Conservation (phyloP, 2,113 vertebrate species). For the Gobius niger region DNA sequence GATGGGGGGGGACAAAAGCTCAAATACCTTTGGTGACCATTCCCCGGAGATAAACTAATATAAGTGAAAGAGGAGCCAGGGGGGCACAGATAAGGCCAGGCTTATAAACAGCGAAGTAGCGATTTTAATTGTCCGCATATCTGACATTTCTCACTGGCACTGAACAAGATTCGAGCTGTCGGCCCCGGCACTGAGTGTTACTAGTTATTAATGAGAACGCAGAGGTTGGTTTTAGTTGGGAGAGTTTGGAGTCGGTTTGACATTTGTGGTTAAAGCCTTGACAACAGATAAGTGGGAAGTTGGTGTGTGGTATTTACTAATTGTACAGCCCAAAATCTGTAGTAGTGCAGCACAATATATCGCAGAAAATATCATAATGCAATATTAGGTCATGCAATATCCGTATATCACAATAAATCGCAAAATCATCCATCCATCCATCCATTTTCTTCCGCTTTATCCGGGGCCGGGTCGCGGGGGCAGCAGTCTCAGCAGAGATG, state of each 20-base stretch:
- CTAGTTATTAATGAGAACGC: neutral
- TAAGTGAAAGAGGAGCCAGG: conserved; percentile 17
- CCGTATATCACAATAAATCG: too few species aligned
- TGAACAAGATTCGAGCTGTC: neutral
- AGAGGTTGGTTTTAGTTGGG: neutral
- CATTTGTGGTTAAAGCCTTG: neutral
- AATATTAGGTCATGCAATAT: neutral
- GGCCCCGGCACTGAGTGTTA: neutral
- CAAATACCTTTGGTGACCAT: conserved; percentile 53
- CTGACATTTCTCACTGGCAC: conserved; percentile 1
- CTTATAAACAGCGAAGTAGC: conserved; percentile 10
- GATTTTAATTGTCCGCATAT: conserved; percentile 16
- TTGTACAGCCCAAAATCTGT: neutral
- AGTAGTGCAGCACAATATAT: neutral
- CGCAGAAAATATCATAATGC: neutral
- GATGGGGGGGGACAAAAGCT: conserved; percentile 37
- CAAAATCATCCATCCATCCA: too few species aligned
- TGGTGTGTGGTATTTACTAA: neutral
- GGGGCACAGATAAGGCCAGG: conserved; percentile 20
- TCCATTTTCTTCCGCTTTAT: too few species aligned
- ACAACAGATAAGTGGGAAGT: neutral
- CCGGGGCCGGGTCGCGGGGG: too few species aligned
- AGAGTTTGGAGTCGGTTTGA: neutral
- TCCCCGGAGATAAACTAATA: conserved; percentile 48
- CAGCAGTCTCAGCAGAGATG: too few species aligned